Percentiles rank a stretch among this genome's conserved stretches.
phyloP scores from a whole-genome alignment of 2,888 invertebrate genomes.

The Tiliacea aurago region DNA sequence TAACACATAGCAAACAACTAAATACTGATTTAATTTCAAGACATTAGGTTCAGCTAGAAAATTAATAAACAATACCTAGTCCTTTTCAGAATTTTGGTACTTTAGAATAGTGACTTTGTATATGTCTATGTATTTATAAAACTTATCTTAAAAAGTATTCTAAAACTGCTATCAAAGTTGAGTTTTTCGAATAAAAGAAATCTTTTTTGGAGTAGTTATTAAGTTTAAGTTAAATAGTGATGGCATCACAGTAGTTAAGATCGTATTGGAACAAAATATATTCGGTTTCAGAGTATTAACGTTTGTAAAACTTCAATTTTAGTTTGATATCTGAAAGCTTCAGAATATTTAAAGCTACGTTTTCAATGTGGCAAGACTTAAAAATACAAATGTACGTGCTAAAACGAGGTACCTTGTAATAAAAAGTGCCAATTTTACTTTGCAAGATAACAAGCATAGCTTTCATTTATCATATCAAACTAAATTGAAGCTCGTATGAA shows the following conservation, averaged over 20 bases:
- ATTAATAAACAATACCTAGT: background rate
- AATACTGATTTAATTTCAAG: background rate
- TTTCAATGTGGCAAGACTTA: background rate
- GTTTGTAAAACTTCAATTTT: conserved; percentile 9
- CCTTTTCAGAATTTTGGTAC: conserved; percentile 1
- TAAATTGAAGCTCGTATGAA: conserved; percentile 14
- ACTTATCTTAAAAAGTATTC: conserved; percentile 40
- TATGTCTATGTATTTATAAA: conserved; percentile 24
- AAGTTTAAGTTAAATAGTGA: conserved; percentile 31
- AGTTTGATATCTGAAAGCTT: conserved; percentile 14
- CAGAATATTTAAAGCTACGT: background rate
- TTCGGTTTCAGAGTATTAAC: conserved; percentile 17
- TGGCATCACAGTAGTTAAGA: conserved; percentile 41
- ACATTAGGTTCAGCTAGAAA: background rate
- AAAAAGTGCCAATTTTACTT: no score
- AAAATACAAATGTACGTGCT: background rate
- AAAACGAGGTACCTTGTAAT: no score
- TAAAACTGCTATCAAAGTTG: conserved; percentile 36
- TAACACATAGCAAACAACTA: background rate
- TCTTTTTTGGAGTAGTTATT: conserved; percentile 45
- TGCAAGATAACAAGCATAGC: background rate
- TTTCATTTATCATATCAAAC: conserved; percentile 25
- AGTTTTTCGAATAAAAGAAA: conserved; percentile 42
- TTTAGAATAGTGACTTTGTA: conserved; percentile 30
- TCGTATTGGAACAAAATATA: conserved; percentile 56